Percentiles rank a stretch among this genome's conserved stretches.
Evolutionary conservation across 2,797 vertebrate genomes (phyloP).

Genomic region (Helicolenus hilgendorfi): DNA sequence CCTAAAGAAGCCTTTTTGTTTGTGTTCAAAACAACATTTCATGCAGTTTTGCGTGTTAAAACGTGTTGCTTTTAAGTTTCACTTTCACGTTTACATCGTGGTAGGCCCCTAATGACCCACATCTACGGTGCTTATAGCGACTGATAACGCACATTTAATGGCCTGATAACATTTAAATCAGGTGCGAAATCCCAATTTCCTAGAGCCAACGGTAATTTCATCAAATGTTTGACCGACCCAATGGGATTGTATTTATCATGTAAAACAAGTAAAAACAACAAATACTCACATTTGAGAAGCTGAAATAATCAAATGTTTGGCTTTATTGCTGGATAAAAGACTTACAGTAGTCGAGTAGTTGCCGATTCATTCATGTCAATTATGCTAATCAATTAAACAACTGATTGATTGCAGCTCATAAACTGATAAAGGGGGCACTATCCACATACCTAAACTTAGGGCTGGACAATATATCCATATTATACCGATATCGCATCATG

Average conservation of each 20-base stretch:
- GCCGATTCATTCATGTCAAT: too few relatives aligned
- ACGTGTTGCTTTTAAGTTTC: too few relatives aligned
- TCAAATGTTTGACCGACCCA: neutral
- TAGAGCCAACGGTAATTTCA: neutral
- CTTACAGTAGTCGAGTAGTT: neutral
- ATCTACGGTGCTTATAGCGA: neutral
- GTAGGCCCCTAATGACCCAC: neutral
- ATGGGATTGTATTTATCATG: neutral
- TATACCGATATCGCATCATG: neutral
- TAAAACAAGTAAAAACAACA: neutral
- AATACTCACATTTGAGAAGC: neutral
- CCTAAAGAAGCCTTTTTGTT: too few relatives aligned
- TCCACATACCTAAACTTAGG: too few relatives aligned
- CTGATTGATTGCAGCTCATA: too few relatives aligned
- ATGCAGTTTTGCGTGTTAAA: too few relatives aligned
- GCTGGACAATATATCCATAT: neutral
- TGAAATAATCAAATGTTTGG: neutral
- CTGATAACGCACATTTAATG: too few relatives aligned
- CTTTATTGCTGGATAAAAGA: neutral
- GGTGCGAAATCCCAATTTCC: neutral
- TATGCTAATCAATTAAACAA: too few relatives aligned
- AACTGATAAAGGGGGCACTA: too few relatives aligned
- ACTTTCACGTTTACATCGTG: neutral
- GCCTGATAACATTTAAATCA: too few relatives aligned
- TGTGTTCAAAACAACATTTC: too few relatives aligned